A percentile compares a stretch with the other conserved stretches of the same genome.
phyloP scores from a whole-genome alignment of 1,140 invertebrate species.

The Drosophila neocordata region DNA sequence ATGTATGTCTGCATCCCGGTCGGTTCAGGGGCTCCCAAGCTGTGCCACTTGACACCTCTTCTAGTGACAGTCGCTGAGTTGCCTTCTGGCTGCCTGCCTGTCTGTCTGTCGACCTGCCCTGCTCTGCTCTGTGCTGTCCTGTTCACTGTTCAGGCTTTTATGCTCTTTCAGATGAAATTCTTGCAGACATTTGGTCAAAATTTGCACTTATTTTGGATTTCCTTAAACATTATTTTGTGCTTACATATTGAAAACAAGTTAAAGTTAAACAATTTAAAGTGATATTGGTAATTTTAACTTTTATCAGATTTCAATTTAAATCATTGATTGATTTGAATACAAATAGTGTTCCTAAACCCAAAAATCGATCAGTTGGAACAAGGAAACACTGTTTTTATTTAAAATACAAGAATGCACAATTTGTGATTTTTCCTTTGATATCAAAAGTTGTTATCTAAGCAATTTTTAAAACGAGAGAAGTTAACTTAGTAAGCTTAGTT shows the following conservation, averaged over 20 bases:
- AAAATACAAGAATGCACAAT: too few relatives aligned
- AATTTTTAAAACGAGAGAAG: too few relatives aligned
- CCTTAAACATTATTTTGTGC: not conserved
- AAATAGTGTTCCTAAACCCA: too few relatives aligned
- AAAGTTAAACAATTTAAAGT: not conserved
- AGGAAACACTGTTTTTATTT: too few relatives aligned
- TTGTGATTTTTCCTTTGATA: too few relatives aligned
- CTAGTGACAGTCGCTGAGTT: slow-evolving; percentile 23
- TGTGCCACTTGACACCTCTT: slow-evolving; percentile 27
- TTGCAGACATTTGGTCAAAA: slow-evolving; percentile 8
- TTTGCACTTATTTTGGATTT: slow-evolving; percentile 6
- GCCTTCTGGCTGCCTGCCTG: slow-evolving; percentile 7
- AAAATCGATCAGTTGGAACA: too few relatives aligned
- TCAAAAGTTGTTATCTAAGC: too few relatives aligned
- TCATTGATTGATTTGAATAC: too few relatives aligned
- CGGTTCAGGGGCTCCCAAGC: slow-evolving; percentile 35
- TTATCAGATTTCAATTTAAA: too few relatives aligned
- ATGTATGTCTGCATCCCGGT: not conserved
- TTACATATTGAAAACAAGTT: not conserved
- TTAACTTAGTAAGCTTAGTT: too few relatives aligned
- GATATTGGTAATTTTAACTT: too few relatives aligned
- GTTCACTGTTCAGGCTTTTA: not conserved
- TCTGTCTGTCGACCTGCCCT: not conserved
- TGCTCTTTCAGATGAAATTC: not conserved
- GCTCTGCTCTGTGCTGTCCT: not conserved